Evolutionary conservation across 2,113 vertebrate species (phyloP).

Genomic region (Ondatra zibethicus): DNA sequence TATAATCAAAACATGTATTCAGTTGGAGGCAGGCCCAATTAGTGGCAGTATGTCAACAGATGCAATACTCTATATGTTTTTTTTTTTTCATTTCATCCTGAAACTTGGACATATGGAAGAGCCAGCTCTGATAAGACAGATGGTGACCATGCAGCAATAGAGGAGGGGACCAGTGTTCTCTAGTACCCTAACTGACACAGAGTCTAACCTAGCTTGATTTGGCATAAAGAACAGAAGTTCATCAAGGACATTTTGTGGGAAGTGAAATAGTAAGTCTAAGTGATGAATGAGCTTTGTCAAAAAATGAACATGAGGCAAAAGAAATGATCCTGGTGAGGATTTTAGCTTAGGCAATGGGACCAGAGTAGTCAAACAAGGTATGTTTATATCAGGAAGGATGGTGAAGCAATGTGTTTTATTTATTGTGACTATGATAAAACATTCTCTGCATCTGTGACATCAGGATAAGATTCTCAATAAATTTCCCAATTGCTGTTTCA

Average conservation of each 20-base stretch:
- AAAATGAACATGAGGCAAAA: background rate
- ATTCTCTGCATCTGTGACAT: background rate
- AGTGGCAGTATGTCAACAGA: background rate
- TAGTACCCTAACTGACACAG: background rate
- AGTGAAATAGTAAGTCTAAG: constrained; percentile 38
- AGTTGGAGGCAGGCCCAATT: background rate
- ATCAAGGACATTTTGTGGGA: background rate
- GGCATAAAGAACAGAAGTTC: background rate
- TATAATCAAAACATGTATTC: background rate
- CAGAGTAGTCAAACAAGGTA: constrained; percentile 32
- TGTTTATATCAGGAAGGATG: background rate
- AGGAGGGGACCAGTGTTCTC: background rate
- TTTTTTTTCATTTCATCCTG: background rate
- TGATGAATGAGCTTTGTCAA: constrained; percentile 53
- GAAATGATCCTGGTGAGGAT: constrained; percentile 36
- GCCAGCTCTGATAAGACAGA: background rate
- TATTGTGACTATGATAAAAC: constrained; percentile 37
- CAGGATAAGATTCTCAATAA: constrained; percentile 52
- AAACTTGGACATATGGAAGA: background rate
- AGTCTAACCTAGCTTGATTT: background rate
- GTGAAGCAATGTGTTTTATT: background rate
- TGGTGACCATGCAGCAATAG: background rate
- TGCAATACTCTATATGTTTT: background rate
- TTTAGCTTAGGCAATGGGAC: constrained; percentile 9
- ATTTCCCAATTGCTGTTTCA: constrained; percentile 36